phyloP scores from a whole-genome alignment of 2,797 vertebrate species.

The Bryconaethiops microstoma region DNA sequence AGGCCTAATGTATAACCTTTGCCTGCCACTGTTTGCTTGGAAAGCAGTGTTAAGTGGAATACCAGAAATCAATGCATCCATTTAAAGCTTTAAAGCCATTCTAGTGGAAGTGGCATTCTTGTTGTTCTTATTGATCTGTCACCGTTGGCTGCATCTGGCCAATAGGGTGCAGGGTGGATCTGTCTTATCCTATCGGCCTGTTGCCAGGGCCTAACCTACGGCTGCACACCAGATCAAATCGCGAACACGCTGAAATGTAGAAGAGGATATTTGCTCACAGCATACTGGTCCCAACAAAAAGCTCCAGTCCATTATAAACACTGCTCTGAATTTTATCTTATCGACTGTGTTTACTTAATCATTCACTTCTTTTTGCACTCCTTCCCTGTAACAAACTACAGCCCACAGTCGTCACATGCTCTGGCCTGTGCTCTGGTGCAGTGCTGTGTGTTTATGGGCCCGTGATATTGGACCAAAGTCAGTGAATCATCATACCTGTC shows the following conservation, averaged over 20 bases:
- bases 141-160: constrained; percentile 54
- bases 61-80: constrained; percentile 67
- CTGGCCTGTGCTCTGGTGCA: constrained; percentile 28
- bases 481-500: constrained; percentile 49
- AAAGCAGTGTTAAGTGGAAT: constrained; percentile 51
- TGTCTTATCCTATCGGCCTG: constrained; percentile 19
- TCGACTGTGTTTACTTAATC: constrained; percentile 42
- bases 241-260: constrained; percentile 14
- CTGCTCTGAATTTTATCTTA: constrained; percentile 50
- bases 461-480: constrained; percentile 45
- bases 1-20: constrained; percentile 24
- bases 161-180: constrained; percentile 57
- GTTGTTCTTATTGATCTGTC: constrained; percentile 65
- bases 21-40: constrained; percentile 43
- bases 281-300: constrained; percentile 23
- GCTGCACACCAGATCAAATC: constrained; percentile 39
- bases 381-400: constrained; percentile 41
- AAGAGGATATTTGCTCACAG: constrained; percentile 16
- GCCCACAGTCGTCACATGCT: constrained; percentile 30
- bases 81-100: constrained; percentile 69
- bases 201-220: constrained; percentile 30
- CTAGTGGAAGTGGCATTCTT: constrained; percentile 63
- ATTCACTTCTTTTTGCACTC: constrained; percentile 9
- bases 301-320: constrained; percentile 35
- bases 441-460: constrained; percentile 49